A percentile compares a stretch with the other conserved stretches of the same genome.
Evolutionary conservation across 2,113 vertebrate genomes (phyloP).

Genomic region (Onychostruthus taczanowskii): DNA sequence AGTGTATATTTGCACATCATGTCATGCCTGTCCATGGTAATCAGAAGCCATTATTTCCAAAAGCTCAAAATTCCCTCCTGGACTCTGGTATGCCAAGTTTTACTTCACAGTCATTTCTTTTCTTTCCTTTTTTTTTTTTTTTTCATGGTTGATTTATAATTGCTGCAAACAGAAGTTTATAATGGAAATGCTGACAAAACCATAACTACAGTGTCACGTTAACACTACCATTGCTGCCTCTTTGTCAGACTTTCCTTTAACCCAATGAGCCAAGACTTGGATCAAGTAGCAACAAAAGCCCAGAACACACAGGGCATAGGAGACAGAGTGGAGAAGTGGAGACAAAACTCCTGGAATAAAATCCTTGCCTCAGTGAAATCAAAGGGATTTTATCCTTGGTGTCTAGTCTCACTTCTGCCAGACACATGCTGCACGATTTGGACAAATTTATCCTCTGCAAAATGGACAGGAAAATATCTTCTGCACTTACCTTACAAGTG

Average conservation of each 20-base stretch:
- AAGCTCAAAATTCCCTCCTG: slow-evolving; percentile 62
- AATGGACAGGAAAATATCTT: slow-evolving; percentile 38
- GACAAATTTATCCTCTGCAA: slow-evolving; percentile 25
- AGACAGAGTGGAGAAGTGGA: not conserved
- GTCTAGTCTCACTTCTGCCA: slow-evolving; percentile 32
- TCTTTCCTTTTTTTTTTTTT: not conserved
- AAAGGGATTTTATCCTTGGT: slow-evolving; percentile 13
- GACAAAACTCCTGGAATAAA: slow-evolving; percentile 13
- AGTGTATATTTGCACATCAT: slow-evolving; percentile 48
- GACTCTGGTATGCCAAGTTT: slow-evolving; percentile 45
- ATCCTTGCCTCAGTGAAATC: slow-evolving; percentile 17
- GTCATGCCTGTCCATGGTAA: slow-evolving; percentile 57
- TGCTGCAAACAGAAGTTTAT: slow-evolving; percentile 38
- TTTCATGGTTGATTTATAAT: slow-evolving; percentile 28
- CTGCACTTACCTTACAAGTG: slow-evolving; percentile 31
- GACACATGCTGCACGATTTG: slow-evolving; percentile 32
- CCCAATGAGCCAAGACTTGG: not conserved
- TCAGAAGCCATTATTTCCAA: slow-evolving; percentile 61
- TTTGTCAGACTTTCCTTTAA: slow-evolving; percentile 11
- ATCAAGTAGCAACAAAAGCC: slow-evolving; percentile 23
- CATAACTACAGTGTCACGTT: not conserved
- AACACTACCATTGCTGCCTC: not conserved
- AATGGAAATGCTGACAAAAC: slow-evolving; percentile 49
- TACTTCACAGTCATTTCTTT: slow-evolving; percentile 20
- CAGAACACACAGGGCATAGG: not conserved